Evolutionary conservation across 1,140 invertebrate species (phyloP), one percentile per base, ranked within the genome.

Genomic region (Epicauta chinensis): DNA sequence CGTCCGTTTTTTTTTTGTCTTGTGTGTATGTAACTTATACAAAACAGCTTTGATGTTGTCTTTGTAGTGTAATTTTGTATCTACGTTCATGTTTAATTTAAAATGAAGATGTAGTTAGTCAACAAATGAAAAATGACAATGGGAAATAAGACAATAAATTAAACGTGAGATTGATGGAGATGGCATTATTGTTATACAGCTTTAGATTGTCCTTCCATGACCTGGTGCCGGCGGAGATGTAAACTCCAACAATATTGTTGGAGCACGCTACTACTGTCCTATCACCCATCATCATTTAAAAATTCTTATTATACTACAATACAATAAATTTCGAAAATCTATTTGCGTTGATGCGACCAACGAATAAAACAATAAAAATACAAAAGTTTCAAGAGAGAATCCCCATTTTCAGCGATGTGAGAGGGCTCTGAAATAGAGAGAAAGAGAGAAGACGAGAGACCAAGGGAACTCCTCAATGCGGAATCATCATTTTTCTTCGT

Each of bases 401-500:
- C 55, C 51, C 51, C 50, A 47, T 55, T 53, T 55, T 58, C 41
- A 51, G 4, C 23, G 50, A 56, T 52, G 59, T 44, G 56, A 61
- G 23, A 34, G 59, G 59, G 59, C 42, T 4, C 10, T 10, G 10
- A 12, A n/a, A n/a, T n/a, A n/a, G n/a, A n/a, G n/a, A n/a, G n/a
- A n/a, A n/a, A n/a, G n/a, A n/a, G n/a, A 5, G 29, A 4, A 5
- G 29, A 5, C 4, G 55, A 51, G 61, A 60, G 59, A 64, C 60
- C 63, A 51, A 43, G 58, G 63, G 61, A 64, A 67, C 61, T 67
- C 62, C 61, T 67, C 63, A 65, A 64, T 66, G 66, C 64, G 62
- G 61, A 69, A 68, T 70, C 64, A 69, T 70, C 66, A 72, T 72
- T 72, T 71, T 65, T 72, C 70, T 72, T 68, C 66, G 70, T 72